Conservation (phyloP, 1,140 invertebrate species). For the Rhizoglyphus robini region DNA sequence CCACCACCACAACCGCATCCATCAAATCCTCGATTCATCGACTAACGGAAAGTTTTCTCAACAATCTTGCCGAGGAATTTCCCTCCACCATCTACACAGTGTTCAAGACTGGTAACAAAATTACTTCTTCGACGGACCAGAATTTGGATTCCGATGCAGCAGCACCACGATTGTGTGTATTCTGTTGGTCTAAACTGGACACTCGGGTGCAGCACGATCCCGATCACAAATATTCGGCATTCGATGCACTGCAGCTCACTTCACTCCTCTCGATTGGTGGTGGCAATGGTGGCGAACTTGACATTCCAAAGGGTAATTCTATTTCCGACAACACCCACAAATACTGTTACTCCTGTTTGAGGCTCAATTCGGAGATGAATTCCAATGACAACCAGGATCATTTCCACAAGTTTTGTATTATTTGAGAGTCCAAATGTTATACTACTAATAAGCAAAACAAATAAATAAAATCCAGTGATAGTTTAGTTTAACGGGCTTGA, state of each 20-base stretch:
- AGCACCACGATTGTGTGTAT: background rate
- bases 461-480: too few relatives aligned
- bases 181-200: constrained; percentile 5
- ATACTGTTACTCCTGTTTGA: background rate
- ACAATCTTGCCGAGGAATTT: constrained; percentile 52
- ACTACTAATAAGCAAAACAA: too few relatives aligned
- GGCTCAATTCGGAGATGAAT: background rate
- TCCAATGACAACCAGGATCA: background rate
- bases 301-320: background rate
- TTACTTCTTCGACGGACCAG: constrained; percentile 10
- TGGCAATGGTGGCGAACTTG: too few relatives aligned
- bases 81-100: constrained; percentile 62
- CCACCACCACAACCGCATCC: constrained; percentile 6
- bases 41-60: constrained; percentile 53
- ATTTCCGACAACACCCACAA: background rate
- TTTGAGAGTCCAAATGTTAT: too few relatives aligned
- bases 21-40: constrained; percentile 42
- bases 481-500: too few relatives aligned
- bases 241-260: constrained; percentile 23
- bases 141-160: background rate
- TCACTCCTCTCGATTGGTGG: constrained; percentile 23
- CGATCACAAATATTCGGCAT: constrained; percentile 21
- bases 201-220: background rate
- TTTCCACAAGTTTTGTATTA: constrained; percentile 9
- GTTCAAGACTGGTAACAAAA: constrained; percentile 29